Base-by-base conservation (phyloP, 2,797 vertebrate genomes). In the Pagetopsis macropterus region DNA sequence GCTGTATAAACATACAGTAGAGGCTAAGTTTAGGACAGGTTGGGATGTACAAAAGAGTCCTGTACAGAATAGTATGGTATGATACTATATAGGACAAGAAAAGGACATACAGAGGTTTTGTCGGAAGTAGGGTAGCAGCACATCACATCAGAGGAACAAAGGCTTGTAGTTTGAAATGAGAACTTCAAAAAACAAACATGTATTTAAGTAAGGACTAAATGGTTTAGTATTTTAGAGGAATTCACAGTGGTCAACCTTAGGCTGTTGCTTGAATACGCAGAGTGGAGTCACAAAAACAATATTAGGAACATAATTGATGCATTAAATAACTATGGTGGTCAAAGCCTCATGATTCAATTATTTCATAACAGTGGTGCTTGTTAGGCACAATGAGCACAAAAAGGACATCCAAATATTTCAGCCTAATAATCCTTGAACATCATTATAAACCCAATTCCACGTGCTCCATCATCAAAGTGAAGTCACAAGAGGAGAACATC, bases 401-500 rank as follows among this genome's bases (percentile, higher is more conserved):
- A 64, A 33, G 41, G 44, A 65, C 31, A 63, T 48, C 15, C 27
- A 16, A 19, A 65, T 46, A 58, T 58, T 19, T 67, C 11, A 15
- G 19, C 19, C 52, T 45, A 49, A 62, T 66, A 50, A 63, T 59
- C 17, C 37, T 48, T 13, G 50, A 68, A 64, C 41, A 60, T 74
- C 19, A 70, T 68, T 70, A 54, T 16, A 41, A 57, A 50, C 10
- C 43, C 3, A 63, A 58, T 66, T 65, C 48, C 11, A 51, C 1
- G 61, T 46, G 40, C 45, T 61, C 11, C 21, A 57, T 70, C 16
- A 40, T 51, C 33, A 62, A 63, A 59, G 33, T 76, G 21, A 54
- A 50, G 43, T 52, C 46, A 56, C 33, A n/a, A 44, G 27, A 49
- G 23, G 44, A 46, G 46, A 55, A 41, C 19, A 10, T 44, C 4